phyloP scores from a whole-genome alignment of 1,140 invertebrate genomes.

The Leptopilina boulardi region DNA sequence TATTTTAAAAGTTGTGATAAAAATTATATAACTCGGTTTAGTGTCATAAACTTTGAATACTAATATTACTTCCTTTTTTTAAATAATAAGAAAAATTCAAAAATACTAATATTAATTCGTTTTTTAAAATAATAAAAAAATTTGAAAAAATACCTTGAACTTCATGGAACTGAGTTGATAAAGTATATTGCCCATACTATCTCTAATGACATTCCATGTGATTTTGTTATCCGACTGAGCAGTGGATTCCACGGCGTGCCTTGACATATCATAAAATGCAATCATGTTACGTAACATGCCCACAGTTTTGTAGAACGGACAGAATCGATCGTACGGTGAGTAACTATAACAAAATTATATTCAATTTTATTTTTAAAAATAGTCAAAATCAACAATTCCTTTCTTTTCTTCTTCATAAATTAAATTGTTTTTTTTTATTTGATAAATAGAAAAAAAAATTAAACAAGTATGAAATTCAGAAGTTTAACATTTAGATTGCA shows the following conservation, averaged over 20 bases:
- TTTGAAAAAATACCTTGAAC: constrained; percentile 88
- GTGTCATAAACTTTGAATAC: background rate
- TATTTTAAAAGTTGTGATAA: too few species aligned
- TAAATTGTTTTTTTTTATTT: background rate
- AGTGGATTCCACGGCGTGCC: constrained; percentile 97
- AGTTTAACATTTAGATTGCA: too few species aligned
- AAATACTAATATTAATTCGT: constrained; percentile 15
- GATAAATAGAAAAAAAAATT: too few species aligned
- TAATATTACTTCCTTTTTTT: background rate
- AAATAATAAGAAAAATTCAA: constrained; percentile 8
- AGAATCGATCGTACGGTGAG: constrained; percentile 97
- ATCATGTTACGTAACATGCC: constrained; percentile 99
- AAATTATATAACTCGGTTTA: too few species aligned
- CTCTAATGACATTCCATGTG: constrained; percentile 98
- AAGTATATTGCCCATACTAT: constrained; percentile 96
- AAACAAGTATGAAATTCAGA: too few species aligned
- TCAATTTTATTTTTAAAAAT: constrained; percentile 11
- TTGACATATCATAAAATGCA: constrained; percentile 97
- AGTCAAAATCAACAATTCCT: background rate
- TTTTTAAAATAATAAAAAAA: background rate
- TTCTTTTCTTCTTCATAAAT: background rate
- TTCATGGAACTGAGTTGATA: constrained; percentile 99
- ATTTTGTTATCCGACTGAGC: constrained; percentile 99
- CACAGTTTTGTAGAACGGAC: constrained; percentile 99
- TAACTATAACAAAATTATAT: constrained; percentile 82